Conservation (phyloP, 2,113 vertebrate genomes). For the Suncus etruscus region DNA sequence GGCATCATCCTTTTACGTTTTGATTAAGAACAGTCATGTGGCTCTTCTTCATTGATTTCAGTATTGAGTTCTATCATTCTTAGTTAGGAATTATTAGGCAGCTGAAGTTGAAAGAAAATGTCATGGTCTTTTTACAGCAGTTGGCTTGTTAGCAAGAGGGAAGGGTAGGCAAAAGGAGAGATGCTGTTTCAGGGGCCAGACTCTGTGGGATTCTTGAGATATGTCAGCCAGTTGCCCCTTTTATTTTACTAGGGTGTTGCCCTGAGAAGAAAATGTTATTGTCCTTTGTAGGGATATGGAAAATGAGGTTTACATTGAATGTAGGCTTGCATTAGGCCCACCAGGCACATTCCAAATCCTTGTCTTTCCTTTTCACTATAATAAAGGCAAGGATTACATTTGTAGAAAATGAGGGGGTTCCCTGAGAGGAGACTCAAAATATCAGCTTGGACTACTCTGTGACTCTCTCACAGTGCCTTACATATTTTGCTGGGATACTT, state of each 20-base stretch:
- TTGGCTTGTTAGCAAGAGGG: constrained; percentile 35
- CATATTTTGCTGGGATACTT: not conserved
- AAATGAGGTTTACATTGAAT: not conserved
- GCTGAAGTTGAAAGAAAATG: constrained; percentile 57
- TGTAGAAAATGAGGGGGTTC: not conserved
- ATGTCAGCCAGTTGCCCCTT: not conserved
- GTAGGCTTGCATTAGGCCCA: not conserved
- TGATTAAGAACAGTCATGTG: constrained; percentile 64
- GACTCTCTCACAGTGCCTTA: not conserved
- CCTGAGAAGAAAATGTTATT: not conserved
- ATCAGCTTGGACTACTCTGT: not conserved
- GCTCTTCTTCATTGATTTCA: constrained; percentile 63
- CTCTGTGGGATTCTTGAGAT: not conserved
- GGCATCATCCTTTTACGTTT: not conserved
- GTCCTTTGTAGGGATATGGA: not conserved
- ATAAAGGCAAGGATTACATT: not conserved
- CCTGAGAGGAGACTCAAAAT: not conserved
- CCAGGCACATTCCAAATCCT: not conserved
- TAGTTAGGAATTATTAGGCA: constrained; percentile 59
- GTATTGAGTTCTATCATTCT: constrained; percentile 59
- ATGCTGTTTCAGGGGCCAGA: not conserved
- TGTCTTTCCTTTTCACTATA: not conserved
- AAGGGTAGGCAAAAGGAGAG: not conserved
- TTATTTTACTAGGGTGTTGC: not conserved
- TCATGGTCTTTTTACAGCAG: not conserved